These are phyloP conservation scores for Gadus macrocephalus DNA, from an alignment of 2,113 vertebrate genomes.

Conservation along the genomic window DNA sequence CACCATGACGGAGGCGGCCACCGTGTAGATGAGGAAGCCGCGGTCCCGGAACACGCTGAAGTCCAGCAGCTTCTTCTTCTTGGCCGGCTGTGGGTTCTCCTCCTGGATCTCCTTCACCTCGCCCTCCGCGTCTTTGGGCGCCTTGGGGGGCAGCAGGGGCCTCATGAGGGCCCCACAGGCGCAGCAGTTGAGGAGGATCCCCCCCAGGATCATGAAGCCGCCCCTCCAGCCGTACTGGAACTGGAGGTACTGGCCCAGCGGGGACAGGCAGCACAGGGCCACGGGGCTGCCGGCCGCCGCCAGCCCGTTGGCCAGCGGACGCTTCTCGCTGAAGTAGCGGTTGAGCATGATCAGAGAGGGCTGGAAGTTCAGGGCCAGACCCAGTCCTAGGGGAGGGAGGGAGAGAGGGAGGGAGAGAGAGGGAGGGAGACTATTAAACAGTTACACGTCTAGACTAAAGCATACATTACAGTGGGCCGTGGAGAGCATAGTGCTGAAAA, in stretches of 20 bases:
- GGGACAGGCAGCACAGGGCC: conserved; percentile 88
- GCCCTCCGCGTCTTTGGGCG: conserved; percentile 25
- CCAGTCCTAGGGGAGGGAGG: conserved; percentile 76
- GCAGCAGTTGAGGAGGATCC: conserved; percentile 90
- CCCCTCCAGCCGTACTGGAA: conserved; percentile 87
- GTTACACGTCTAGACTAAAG: no score
- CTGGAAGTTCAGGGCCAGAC: conserved; percentile 92
- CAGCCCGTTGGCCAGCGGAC: conserved; percentile 89
- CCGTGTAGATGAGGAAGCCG: conserved; percentile 85
- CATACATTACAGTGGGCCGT: no score
- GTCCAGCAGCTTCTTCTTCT: conserved; percentile 78
- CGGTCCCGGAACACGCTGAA: conserved; percentile 86
- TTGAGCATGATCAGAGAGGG: conserved; percentile 97
- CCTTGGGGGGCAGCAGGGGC: conserved; percentile 71
- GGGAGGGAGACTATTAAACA: not conserved
- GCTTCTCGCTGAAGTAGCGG: conserved; percentile 87
- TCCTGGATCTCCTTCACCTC: conserved; percentile 32
- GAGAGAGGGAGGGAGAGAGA: conserved; percentile 4
- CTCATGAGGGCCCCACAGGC: conserved; percentile 90
- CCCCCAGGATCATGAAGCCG: conserved; percentile 90
- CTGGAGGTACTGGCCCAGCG: conserved; percentile 86
- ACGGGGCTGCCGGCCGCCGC: conserved; percentile 91
- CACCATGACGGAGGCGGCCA: conserved; percentile 91
- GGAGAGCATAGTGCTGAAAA: no score
- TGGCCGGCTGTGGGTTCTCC: conserved; percentile 53